Evolutionary conservation across 2,113 vertebrate genomes (phyloP), one percentile per base, ranked within the genome.

Genomic region (Corythornis vintsioides): DNA sequence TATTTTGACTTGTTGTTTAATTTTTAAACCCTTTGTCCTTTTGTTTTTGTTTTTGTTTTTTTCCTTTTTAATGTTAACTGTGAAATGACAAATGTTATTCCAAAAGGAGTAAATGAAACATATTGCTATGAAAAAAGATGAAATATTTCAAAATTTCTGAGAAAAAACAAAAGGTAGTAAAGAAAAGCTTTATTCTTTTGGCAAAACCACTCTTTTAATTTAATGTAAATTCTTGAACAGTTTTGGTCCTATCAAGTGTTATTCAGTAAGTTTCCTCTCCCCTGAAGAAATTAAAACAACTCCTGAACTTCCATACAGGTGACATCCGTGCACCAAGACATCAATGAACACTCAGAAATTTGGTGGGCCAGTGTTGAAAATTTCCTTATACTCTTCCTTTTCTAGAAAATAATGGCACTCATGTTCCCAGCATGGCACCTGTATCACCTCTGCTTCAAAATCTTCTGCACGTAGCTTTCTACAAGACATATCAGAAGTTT

Each of bases 1-100:
- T 92, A 94, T 90, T 95, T 94, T 87, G 57, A 72, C 28, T 53
- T 38, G 20, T 56, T 89, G 48, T 52, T 89, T 21, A 28, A 4
- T 84, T 92, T 95, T 10, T 0, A 77, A 66, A 21, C 53, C 40
- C 48, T 89, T 89, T 89, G 38, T 89, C 4, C 50, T 65, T 40
- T 38, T 45, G 14, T 38, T 20, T 18, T 14, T 45, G 10, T 38
- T 13, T 45, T 15, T 2, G 16, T 7, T 6, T 11, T 3, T 7
- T 3, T 2, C 4, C 5, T 77, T 79, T 84, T 82, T 75, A 56
- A 63, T 70, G 74, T 87, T 79, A 92, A 22, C 66, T 79, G 79
- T 65, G 45, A 85, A 79, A 61, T 61, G 10, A 22, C 29, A 83
- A 72, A 72, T 72, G 9, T 7, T 78, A 13, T 78, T 89, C 35